A percentile compares a stretch with the other conserved stretches of the same genome.
phyloP scores from a whole-genome alignment of 92 coral and sea anemone species.

The Plumapathes pennacea region DNA sequence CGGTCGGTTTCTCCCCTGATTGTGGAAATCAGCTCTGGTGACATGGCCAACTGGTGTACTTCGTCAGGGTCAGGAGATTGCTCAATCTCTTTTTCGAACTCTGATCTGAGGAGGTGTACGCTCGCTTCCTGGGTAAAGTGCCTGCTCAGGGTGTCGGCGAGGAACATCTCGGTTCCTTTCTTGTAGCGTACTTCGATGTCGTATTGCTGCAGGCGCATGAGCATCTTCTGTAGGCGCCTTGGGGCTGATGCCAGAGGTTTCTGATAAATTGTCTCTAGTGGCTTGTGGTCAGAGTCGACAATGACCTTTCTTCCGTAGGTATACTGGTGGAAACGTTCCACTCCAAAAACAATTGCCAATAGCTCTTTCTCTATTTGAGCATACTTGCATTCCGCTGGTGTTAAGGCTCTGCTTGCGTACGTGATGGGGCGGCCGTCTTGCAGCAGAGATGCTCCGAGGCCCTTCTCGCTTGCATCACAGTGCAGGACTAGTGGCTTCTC shows the following conservation, averaged over 20 bases:
- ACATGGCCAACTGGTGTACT: no score
- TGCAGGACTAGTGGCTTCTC: conserved; percentile 10
- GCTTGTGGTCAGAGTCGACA: conserved; percentile 28
- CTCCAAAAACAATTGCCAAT: conserved; percentile 9
- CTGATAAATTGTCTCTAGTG: conserved; percentile 11
- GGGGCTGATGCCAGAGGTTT: conserved; percentile 48
- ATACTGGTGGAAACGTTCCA: conserved; percentile 31
- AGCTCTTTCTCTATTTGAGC: conserved; percentile 28
- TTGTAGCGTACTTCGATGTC: conserved; percentile 25
- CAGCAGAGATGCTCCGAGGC: conserved; percentile 12
- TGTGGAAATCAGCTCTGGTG: no score
- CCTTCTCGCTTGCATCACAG: conserved; percentile 9
- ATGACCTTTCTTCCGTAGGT: conserved; percentile 16
- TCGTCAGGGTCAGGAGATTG: conserved; percentile 2
- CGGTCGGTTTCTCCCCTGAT: background rate
- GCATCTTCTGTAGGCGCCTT: conserved; percentile 22
- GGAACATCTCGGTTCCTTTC: conserved; percentile 24
- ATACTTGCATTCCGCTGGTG: conserved; percentile 9
- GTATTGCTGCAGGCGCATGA: conserved; percentile 17
- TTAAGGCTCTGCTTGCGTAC: conserved; percentile 15
- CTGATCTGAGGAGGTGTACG: background rate
- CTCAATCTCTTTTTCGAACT: conserved; percentile 6
- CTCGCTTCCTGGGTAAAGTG: background rate
- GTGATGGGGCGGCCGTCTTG: conserved; percentile 12
- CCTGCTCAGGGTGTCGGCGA: conserved; percentile 38